Conservation (phyloP, 2,888 invertebrate species). For the Minunthozetes semirufus region DNA sequence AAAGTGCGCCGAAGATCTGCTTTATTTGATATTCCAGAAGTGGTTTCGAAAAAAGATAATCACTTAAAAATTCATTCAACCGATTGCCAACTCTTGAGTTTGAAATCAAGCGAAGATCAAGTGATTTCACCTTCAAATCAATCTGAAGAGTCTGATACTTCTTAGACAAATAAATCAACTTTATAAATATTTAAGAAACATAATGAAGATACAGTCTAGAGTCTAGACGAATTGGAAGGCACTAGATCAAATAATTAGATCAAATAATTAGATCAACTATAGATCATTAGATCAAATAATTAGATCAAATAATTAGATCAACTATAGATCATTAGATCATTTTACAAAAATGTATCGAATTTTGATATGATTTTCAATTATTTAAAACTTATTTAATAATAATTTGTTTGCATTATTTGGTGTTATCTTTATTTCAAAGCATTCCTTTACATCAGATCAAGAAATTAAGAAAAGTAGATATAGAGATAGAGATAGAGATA, state of each 20-base stretch:
- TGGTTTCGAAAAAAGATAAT: neutral
- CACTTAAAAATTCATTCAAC: neutral
- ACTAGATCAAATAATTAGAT: too few relatives aligned
- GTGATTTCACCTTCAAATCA: neutral
- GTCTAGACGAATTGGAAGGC: too few relatives aligned
- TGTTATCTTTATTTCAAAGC: slow-evolving; percentile 12
- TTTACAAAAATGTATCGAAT: too few relatives aligned
- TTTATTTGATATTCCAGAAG: slow-evolving; percentile 21
- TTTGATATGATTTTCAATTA: neutral
- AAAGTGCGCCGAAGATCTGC: slow-evolving; percentile 11
- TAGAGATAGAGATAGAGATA: neutral
- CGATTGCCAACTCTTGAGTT: neutral
- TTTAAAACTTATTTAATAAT: neutral
- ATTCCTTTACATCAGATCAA: neutral
- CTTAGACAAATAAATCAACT: too few relatives aligned
- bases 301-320: too few relatives aligned
- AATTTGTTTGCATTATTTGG: neutral
- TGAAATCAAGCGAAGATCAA: neutral
- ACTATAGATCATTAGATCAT: too few relatives aligned
- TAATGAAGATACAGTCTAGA: too few relatives aligned
- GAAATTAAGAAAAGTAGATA: neutral
- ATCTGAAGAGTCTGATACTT: neutral
- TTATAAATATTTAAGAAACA: too few relatives aligned
- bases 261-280: too few relatives aligned
- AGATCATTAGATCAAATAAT: too few relatives aligned